Percentiles rank a stretch among this genome's conserved stretches.
Evolutionary conservation across 1,140 invertebrate genomes (phyloP).

Genomic region (Megalonaias nervosa): DNA sequence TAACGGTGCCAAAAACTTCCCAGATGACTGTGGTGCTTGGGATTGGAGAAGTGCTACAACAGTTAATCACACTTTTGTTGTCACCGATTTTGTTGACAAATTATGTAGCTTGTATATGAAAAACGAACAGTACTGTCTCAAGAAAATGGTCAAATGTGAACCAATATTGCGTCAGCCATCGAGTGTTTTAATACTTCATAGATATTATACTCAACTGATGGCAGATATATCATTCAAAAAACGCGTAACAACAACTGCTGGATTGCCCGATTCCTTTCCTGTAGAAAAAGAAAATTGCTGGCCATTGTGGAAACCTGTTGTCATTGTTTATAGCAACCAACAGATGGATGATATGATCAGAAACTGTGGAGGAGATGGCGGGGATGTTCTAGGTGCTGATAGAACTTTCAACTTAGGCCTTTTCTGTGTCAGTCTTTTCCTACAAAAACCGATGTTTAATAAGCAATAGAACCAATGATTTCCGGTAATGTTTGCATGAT

Average conservation of each 20-base stretch:
- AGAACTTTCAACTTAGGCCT: slow-evolving; percentile 9
- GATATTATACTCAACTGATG: no score
- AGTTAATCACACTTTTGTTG: neutral
- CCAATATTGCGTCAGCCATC: no score
- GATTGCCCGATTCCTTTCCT: neutral
- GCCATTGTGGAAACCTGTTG: neutral
- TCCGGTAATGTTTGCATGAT: no score
- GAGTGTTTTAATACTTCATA: no score
- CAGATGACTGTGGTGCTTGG: slow-evolving; percentile 4
- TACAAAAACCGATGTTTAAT: slow-evolving; percentile 5
- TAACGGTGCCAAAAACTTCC: neutral
- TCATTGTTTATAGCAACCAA: neutral
- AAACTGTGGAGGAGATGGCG: neutral
- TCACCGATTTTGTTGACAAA: neutral
- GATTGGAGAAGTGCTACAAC: neutral
- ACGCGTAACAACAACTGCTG: neutral
- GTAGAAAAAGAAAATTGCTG: neutral
- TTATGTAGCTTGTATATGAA: neutral
- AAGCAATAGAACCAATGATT: neutral
- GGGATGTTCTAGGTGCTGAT: slow-evolving; percentile 10
- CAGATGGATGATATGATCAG: slow-evolving; percentile 7
- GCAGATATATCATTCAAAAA: neutral
- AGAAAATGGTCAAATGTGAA: slow-evolving; percentile 9
- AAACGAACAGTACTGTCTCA: neutral
- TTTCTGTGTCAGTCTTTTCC: slow-evolving; percentile 6